These are phyloP conservation scores for Mellivora capensis DNA, from an alignment of 2,113 vertebrate genomes.

Conservation along the genomic window DNA sequence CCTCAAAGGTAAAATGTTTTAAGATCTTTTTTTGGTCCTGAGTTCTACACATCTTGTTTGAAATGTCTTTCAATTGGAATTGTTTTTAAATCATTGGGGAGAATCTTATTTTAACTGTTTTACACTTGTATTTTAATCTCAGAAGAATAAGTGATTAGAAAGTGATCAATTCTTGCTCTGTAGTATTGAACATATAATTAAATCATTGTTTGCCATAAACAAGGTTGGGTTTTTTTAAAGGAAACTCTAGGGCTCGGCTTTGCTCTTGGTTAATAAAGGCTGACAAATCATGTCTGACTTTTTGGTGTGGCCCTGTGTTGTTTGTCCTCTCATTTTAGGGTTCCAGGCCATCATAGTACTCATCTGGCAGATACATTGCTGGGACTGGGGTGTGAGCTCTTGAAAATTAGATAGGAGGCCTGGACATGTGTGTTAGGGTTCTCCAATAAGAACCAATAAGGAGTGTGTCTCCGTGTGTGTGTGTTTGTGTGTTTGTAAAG, in stretches of 20 bases:
- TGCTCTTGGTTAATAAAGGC: conserved; percentile 85
- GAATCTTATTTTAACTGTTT: conserved; percentile 79
- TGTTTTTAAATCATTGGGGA: conserved; percentile 69
- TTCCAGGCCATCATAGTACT: background rate
- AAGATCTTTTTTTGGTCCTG: conserved; percentile 81
- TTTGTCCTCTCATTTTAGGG: background rate
- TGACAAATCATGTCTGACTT: conserved; percentile 80
- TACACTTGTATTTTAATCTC: conserved; percentile 79
- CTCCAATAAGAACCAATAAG: background rate
- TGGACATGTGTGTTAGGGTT: background rate
- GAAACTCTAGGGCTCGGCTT: conserved; percentile 79
- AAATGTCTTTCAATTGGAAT: conserved; percentile 76
- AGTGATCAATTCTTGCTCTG: conserved; percentile 76
- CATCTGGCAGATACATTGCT: background rate
- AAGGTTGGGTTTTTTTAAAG: conserved; percentile 73
- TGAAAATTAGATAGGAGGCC: background rate
- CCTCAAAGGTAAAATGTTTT: conserved; percentile 87
- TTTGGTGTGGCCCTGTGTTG: conserved; percentile 64
- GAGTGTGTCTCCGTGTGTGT: background rate
- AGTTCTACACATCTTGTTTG: conserved; percentile 77
- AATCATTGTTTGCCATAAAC: conserved; percentile 72
- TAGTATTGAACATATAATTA: conserved; percentile 66
- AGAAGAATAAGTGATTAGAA: conserved; percentile 75
- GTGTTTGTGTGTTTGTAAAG: background rate
- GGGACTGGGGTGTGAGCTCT: background rate